A percentile compares a stretch with the other conserved stretches of the same genome.
phyloP scores from a whole-genome alignment of 1,140 invertebrate species.

The Neoseiulus cucumeris region DNA sequence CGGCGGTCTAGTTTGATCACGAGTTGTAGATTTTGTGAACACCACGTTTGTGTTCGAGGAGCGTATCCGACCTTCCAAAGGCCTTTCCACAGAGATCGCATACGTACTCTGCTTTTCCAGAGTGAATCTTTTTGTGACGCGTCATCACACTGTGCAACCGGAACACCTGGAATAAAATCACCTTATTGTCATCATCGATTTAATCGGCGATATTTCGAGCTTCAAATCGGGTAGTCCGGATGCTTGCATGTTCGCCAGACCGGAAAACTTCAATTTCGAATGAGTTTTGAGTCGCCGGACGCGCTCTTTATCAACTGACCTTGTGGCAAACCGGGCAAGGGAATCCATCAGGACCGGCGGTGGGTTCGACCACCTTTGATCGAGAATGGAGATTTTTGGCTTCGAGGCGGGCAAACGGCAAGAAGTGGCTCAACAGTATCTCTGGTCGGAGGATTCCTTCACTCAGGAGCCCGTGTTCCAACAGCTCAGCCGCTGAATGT shows the following conservation, averaged over 20 bases:
- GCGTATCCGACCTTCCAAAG: slow-evolving; percentile 1
- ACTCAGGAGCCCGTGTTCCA: slow-evolving; percentile 8
- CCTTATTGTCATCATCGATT: neutral
- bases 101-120: slow-evolving; percentile 7
- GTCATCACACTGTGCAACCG: slow-evolving; percentile 7
- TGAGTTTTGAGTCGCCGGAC: too few species aligned
- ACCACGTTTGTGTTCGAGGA: neutral
- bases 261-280: too few species aligned
- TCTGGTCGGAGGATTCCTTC: slow-evolving; percentile 3
- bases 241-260: too few species aligned
- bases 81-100: slow-evolving; percentile 8
- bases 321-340: slow-evolving; percentile 4
- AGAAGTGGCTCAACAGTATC: neutral
- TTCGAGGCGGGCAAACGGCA: neutral
- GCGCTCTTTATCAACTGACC: neutral
- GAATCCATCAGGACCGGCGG: neutral
- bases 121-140: slow-evolving; percentile 3
- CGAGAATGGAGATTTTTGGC: neutral
- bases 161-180: neutral
- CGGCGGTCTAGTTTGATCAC: neutral
- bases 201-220: neutral
- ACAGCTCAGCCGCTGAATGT: neutral
- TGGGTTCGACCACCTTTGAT: neutral
- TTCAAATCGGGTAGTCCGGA: too few species aligned
- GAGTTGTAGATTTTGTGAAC: slow-evolving; percentile 10